Percentiles rank a stretch among this genome's conserved stretches.
Evolutionary conservation across 23 tunicate species (phyloP).

Genomic region (Clavelina lepadiformis): DNA sequence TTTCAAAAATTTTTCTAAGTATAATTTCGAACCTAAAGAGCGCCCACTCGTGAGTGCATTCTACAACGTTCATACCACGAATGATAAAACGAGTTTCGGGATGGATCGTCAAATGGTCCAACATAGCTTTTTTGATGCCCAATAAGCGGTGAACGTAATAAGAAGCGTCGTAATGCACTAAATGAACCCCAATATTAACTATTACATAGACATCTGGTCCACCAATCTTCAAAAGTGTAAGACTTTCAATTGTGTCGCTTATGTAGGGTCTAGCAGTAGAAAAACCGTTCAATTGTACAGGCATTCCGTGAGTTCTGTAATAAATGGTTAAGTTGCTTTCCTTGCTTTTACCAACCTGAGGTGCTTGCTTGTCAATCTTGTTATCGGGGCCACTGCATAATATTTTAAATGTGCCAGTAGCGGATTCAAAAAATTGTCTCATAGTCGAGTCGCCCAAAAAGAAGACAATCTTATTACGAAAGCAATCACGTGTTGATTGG

Average conservation of each 20-base stretch:
- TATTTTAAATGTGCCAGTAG: neutral
- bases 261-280: conserved; percentile 35
- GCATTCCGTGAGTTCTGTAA: conserved; percentile 53
- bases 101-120: neutral
- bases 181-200: conserved; percentile 41
- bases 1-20: neutral
- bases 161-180: conserved; percentile 27
- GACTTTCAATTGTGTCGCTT: conserved; percentile 22
- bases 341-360: neutral
- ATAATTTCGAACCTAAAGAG: conserved; percentile 8
- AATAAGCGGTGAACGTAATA: conserved; percentile 8
- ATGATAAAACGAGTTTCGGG: conserved; percentile 14
- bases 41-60: neutral
- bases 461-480: conserved; percentile 27
- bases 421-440: conserved; percentile 23
- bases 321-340: conserved; percentile 9
- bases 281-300: conserved; percentile 41
- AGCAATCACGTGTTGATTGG: no score
- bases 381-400: neutral
- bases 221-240: neutral
- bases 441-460: conserved; percentile 67
- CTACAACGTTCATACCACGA: conserved; percentile 9
- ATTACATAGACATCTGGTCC: conserved; percentile 25
- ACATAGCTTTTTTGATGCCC: conserved; percentile 18
- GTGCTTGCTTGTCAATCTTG: conserved; percentile 10